phyloP scores from a whole-genome alignment of 2,797 vertebrate species.

The Cyprinodon diabolis region DNA sequence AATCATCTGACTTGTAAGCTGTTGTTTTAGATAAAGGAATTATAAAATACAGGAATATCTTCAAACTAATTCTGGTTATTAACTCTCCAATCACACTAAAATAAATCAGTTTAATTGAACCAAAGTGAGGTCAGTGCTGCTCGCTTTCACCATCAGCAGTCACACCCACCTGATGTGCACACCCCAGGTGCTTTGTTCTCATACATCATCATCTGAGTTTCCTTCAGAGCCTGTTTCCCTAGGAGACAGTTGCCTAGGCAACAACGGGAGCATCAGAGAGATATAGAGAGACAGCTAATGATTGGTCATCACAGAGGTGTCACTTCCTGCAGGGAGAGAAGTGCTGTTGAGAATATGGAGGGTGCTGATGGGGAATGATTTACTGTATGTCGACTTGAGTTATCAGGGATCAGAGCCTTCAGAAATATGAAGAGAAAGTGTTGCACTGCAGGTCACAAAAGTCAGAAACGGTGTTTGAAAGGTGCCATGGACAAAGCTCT shows the following conservation, averaged over 20 bases:
- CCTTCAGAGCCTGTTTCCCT: slow-evolving; percentile 58
- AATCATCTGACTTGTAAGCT: slow-evolving; percentile 10
- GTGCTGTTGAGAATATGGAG: slow-evolving; percentile 15
- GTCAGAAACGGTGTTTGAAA: slow-evolving; percentile 5
- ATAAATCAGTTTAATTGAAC: neutral
- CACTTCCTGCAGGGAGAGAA: slow-evolving; percentile 53
- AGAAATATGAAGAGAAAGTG: neutral
- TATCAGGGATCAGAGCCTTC: slow-evolving; percentile 5
- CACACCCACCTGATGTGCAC: slow-evolving; percentile 24
- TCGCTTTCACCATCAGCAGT: slow-evolving; percentile 4
- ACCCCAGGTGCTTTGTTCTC: slow-evolving; percentile 53
- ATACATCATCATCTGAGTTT: slow-evolving; percentile 44
- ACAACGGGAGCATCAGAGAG: slow-evolving; percentile 59
- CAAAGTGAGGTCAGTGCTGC: slow-evolving; percentile 1
- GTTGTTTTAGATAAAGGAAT: neutral
- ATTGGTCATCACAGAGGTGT: slow-evolving; percentile 72
- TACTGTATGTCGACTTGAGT: slow-evolving; percentile 15
- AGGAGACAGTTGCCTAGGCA: slow-evolving; percentile 71
- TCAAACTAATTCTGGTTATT: neutral
- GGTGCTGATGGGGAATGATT: slow-evolving; percentile 13
- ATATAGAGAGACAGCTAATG: slow-evolving; percentile 58
- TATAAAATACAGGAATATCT: neutral
- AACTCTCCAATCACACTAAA: neutral
- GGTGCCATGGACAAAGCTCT: neutral
- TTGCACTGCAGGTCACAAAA: neutral